These are phyloP conservation scores for Apaloderma vittatum DNA, from an alignment of 2,113 vertebrate species.

Conservation along the genomic window DNA sequence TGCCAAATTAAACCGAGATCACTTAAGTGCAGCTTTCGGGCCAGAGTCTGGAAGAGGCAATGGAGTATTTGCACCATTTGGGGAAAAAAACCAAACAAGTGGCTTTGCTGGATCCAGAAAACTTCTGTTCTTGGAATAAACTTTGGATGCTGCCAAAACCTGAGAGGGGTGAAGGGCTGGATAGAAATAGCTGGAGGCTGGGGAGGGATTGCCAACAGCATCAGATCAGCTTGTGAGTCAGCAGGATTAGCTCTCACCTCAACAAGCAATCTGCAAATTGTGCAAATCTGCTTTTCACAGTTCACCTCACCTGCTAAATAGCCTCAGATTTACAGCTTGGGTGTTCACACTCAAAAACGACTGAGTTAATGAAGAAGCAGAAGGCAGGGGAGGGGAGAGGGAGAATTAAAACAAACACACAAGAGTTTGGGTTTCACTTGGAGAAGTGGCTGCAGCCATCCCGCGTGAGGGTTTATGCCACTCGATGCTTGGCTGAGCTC, in stretches of 20 bases:
- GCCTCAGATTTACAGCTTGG: constrained; percentile 34
- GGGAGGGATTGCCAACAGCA: constrained; percentile 47
- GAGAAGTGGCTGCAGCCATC: not conserved
- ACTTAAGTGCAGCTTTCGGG: not conserved
- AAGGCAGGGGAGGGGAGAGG: rapidly evolving
- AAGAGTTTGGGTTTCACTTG: not conserved
- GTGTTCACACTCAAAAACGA: not conserved
- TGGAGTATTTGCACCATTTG: not conserved
- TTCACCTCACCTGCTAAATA: constrained; percentile 49
- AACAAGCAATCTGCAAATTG: constrained; percentile 64
- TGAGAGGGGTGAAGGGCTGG: constrained; percentile 17
- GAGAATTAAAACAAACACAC: not conserved
- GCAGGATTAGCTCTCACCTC: constrained; percentile 68
- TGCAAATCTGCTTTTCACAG: constrained; percentile 70
- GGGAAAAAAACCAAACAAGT: not conserved
- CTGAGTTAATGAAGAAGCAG: not conserved
- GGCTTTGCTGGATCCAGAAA: not conserved
- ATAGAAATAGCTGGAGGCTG: constrained; percentile 12
- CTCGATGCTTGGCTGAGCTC: rapidly evolving
- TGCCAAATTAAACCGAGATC: not conserved
- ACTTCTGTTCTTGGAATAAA: constrained; percentile 44
- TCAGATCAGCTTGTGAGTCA: constrained; percentile 55
- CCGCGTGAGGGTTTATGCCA: rapidly evolving
- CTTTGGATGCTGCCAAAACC: constrained; percentile 33
- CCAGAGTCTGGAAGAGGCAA: not conserved